Conservation (phyloP, 2,888 invertebrate genomes). For the Crossocerus cetratus region DNA sequence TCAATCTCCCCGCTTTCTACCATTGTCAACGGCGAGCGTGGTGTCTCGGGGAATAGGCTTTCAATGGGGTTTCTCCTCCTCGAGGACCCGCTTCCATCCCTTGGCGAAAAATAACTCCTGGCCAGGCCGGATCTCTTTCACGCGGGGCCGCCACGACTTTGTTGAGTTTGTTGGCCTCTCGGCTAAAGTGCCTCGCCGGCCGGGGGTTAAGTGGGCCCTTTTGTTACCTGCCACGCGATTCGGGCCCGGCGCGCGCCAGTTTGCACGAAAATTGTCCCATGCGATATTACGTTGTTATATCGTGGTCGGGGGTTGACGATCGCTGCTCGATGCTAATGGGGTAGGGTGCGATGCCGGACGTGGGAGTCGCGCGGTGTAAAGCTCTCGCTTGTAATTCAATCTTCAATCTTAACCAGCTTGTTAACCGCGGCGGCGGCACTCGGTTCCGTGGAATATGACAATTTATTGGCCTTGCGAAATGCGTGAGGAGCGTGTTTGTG, state of each 20-base stretch:
- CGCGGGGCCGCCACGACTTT: slow-evolving; percentile 32
- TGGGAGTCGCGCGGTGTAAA: no score
- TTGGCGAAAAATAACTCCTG: slow-evolving; percentile 35
- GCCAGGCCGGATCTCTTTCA: slow-evolving; percentile 35
- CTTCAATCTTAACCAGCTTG: no score
- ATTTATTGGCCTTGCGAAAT: no score
- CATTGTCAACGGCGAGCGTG: slow-evolving; percentile 40
- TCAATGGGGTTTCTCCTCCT: slow-evolving; percentile 34
- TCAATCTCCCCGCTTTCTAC: slow-evolving; percentile 44
- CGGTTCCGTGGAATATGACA: no score
- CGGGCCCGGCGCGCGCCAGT: no score
- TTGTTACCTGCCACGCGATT: not conserved
- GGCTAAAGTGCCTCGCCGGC: slow-evolving; percentile 15
- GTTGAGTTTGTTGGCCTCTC: slow-evolving; percentile 17
- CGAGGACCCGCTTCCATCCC: slow-evolving; percentile 10
- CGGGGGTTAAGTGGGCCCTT: slow-evolving; percentile 21
- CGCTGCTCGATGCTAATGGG: no score
- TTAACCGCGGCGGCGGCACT: no score
- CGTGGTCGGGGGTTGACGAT: no score
- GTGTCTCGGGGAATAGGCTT: slow-evolving; percentile 27
- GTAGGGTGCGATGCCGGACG: no score
- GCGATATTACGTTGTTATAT: no score
- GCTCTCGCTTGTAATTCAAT: no score
- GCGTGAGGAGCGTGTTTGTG: not conserved
- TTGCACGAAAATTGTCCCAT: no score